A percentile compares a stretch with the other conserved stretches of the same genome.
These are phyloP conservation scores for Schizopygopsis malacanthus DNA, from an alignment of 2,797 vertebrate genomes.

Conservation along the genomic window DNA sequence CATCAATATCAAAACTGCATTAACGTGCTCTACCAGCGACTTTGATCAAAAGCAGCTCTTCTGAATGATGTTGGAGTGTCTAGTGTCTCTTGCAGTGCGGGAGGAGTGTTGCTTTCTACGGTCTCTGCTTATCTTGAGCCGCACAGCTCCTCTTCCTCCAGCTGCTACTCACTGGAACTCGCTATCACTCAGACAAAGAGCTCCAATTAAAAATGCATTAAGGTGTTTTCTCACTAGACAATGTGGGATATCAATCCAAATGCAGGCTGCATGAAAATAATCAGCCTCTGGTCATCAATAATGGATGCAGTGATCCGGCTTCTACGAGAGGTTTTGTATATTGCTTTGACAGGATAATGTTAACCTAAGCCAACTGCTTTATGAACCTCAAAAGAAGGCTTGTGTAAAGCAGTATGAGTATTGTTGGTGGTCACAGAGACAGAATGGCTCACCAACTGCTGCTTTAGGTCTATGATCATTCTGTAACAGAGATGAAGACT, in stretches of 20 bases:
- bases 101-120: conserved; percentile 4
- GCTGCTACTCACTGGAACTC: conserved; percentile 45
- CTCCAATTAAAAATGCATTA: conserved; percentile 74
- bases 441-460: not conserved
- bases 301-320: conserved; percentile 72
- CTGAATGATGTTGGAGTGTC: conserved; percentile 4
- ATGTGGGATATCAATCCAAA: conserved; percentile 67
- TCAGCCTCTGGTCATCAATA: conserved; percentile 77
- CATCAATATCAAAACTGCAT: not conserved
- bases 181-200: conserved; percentile 64
- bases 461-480: not conserved
- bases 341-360: conserved; percentile 50
- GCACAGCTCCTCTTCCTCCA: conserved; percentile 40
- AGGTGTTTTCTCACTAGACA: conserved; percentile 71
- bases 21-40: not conserved
- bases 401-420: conserved; percentile 8
- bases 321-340: conserved; percentile 67
- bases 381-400: conserved; percentile 24
- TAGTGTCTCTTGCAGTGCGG: not conserved
- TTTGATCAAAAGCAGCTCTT: not conserved
- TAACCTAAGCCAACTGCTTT: conserved; percentile 33
- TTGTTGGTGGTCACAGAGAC: not conserved
- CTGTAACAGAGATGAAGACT: not conserved
- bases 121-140: conserved; percentile 45
- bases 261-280: conserved; percentile 71